Conservation (phyloP, 2,113 vertebrate genomes). For the Corythoichthys intestinalis region DNA sequence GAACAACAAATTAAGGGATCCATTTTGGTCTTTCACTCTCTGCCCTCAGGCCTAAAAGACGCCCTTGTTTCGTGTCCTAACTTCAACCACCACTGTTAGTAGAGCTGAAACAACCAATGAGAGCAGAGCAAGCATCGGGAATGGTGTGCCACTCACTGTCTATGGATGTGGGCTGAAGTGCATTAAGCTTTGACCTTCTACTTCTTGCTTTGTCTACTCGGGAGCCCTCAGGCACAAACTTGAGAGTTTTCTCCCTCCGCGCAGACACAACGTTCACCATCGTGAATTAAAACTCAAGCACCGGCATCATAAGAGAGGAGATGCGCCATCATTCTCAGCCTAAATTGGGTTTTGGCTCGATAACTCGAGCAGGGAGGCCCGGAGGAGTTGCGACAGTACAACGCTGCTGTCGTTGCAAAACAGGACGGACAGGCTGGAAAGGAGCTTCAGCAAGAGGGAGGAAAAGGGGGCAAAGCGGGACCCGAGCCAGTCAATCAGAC, state of each 20-base stretch:
- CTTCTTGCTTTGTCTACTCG: slow-evolving; percentile 55
- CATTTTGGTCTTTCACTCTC: slow-evolving; percentile 29
- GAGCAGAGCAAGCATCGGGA: slow-evolving; percentile 30
- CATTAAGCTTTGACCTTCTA: slow-evolving; percentile 56
- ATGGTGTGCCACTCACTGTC: slow-evolving; percentile 11
- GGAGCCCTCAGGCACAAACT: slow-evolving; percentile 24
- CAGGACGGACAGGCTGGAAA: slow-evolving; percentile 44
- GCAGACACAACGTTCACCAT: slow-evolving; percentile 5
- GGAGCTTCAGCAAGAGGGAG: slow-evolving; percentile 6
- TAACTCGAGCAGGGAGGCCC: slow-evolving; percentile 1
- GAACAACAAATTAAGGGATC: slow-evolving; percentile 19
- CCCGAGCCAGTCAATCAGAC: slow-evolving; percentile 56
- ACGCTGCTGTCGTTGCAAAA: slow-evolving; percentile 39
- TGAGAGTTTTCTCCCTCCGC: slow-evolving; percentile 6
- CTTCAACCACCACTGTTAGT: slow-evolving; percentile 32
- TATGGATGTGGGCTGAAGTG: slow-evolving; percentile 24
- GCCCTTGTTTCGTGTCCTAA: slow-evolving; percentile 25
- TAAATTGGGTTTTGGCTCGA: background rate
- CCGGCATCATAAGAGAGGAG: slow-evolving; percentile 6
- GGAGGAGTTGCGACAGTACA: slow-evolving; percentile 7
- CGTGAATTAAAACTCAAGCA: slow-evolving; percentile 8
- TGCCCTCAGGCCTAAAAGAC: slow-evolving; percentile 43
- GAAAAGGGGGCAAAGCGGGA: slow-evolving; percentile 17
- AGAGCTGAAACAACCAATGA: slow-evolving; percentile 33
- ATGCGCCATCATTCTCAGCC: background rate